A percentile compares a stretch with the other conserved stretches of the same genome.
Conservation (phyloP, 2,797 vertebrate species). For the Nannoperca australis region DNA sequence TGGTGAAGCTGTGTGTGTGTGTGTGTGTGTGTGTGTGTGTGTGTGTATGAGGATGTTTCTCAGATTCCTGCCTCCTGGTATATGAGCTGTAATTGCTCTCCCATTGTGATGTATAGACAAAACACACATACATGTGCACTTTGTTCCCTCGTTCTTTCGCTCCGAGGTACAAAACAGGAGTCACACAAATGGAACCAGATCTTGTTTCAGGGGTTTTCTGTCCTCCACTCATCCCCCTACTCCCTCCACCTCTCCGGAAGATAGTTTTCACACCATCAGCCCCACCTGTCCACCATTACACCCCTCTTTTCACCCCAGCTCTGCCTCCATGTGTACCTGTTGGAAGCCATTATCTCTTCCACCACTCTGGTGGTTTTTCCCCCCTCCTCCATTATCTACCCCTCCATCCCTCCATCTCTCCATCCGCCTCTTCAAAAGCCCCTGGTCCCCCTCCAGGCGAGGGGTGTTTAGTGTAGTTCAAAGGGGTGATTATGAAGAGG, state of each 20-base stretch:
- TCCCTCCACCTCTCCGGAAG: not conserved
- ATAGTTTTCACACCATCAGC: constrained; percentile 23
- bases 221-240: not conserved
- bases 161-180: constrained; percentile 17
- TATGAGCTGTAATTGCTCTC: constrained; percentile 32
- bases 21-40: constrained; percentile 27
- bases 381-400: constrained; percentile 37
- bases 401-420: not conserved
- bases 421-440: constrained; percentile 15
- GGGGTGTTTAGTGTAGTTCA: constrained; percentile 47
- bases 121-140: constrained; percentile 15
- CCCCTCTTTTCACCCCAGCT: constrained; percentile 17
- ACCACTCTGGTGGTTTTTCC: not conserved
- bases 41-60: constrained; percentile 19
- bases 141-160: not conserved
- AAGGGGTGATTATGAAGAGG: constrained; percentile 52
- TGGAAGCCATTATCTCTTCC: constrained; percentile 24
- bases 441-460: constrained; percentile 15
- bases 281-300: constrained; percentile 40
- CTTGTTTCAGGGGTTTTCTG: constrained; percentile 17
- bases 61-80: constrained; percentile 54
- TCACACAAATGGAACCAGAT: constrained; percentile 30
- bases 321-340: constrained; percentile 7
- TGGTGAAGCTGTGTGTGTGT: constrained; percentile 1
- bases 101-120: constrained; percentile 44